Evolutionary conservation across 2,113 vertebrate species (phyloP).

Genomic region (Xenus cinereus): DNA sequence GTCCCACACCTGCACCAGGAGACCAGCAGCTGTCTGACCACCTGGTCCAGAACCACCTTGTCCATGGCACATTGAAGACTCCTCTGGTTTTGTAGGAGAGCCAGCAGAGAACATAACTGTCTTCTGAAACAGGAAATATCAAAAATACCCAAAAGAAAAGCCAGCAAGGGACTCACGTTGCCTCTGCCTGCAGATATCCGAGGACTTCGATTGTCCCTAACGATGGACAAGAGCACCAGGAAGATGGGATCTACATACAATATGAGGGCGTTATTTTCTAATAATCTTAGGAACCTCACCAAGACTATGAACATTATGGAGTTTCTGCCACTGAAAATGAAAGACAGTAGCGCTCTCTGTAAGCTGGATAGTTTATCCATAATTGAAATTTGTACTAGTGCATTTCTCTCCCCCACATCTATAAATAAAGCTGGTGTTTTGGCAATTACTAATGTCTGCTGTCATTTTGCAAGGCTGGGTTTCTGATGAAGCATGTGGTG

Average conservation of each 20-base stretch:
- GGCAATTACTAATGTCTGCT: slow-evolving; percentile 55
- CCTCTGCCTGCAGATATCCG: not conserved
- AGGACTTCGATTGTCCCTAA: not conserved
- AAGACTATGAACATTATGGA: not conserved
- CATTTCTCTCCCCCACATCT: not conserved
- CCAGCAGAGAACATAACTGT: not conserved
- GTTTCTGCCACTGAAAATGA: not conserved
- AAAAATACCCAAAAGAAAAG: not conserved
- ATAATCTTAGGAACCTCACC: not conserved
- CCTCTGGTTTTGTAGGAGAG: not conserved
- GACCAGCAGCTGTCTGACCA: not conserved
- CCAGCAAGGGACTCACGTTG: too few relatives aligned
- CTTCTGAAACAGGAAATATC: not conserved
- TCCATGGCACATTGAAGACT: not conserved
- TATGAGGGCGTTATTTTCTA: not conserved
- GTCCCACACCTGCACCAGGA: not conserved
- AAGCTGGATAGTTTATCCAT: slow-evolving; percentile 25
- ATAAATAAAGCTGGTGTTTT: slow-evolving; percentile 43
- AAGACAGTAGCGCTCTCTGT: not conserved
- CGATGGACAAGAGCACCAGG: rapidly evolving
- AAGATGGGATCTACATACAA: not conserved
- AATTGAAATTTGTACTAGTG: slow-evolving; percentile 22
- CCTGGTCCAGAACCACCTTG: not conserved
- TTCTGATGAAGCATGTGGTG: slow-evolving; percentile 33
- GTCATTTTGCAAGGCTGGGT: slow-evolving; percentile 31